Evolutionary conservation across 2,797 vertebrate species (phyloP), one percentile per base, ranked within the genome.

Genomic region (Notamacropus eugenii): DNA sequence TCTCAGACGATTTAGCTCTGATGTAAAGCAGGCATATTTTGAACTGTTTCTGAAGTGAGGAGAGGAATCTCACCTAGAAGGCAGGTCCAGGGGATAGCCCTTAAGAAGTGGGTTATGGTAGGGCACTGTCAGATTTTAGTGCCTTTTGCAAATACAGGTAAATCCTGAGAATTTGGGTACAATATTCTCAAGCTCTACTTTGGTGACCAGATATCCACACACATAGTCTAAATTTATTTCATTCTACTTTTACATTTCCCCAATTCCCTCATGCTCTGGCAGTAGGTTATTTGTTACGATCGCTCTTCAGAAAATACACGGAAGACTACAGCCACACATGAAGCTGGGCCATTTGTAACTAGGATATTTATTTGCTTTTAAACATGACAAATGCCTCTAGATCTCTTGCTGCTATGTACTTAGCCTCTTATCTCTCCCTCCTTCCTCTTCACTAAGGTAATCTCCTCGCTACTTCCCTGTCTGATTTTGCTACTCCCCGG

Each of bases 261-360:
- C 40, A 92, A 74, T 52, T 93, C 93, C 50, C 90, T 82, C n/a
- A 56, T 29, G 55, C 14, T 92, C 27, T 40, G 55, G 58, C 57
- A 92, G 16, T 62, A 62, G 28, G 55, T 92, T 13, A 55, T 74
- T 95, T 24, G 55, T 54, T 67, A 22, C 82, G 82, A 55, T 8
- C 82, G 29, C 57, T 34, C 40, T 95, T 92, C n/a, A 92, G 57
- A 95, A 90, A 90, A 55, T 87, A 10, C 94, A 95, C 56, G 58
- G 90, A 94, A 96, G 46, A 56, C n/a, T 93, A 57, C 90, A 57
- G 34, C 54, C 24, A 92, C 54, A 57, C 5, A 50, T 0, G 9
- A 57, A 92, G 55, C 24, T 95, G 55, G 50, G 87, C 59, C 59
- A 56, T 62, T 92, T 50, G 46, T 34, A 91, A 62, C 11, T n/a